phyloP scores from a whole-genome alignment of 2,888 invertebrate genomes.

The Lithophane leautieri region DNA sequence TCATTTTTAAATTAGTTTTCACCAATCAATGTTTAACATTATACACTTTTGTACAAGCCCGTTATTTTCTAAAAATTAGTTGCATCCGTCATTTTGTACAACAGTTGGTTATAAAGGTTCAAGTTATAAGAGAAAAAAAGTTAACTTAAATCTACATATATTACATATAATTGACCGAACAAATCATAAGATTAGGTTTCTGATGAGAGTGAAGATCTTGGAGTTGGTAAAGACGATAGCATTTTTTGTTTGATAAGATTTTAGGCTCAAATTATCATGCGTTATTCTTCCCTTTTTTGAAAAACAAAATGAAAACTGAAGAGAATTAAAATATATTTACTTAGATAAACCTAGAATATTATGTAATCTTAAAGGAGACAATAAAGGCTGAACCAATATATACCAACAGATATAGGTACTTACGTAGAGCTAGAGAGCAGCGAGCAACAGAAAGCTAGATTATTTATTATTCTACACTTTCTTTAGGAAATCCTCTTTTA shows the following conservation, averaged over 20 bases:
- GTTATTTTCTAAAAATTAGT: constrained; percentile 60
- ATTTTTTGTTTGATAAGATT: neutral
- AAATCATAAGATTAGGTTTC: too few species aligned
- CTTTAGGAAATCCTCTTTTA: too few species aligned
- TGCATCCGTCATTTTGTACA: constrained; percentile 51
- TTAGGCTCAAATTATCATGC: neutral
- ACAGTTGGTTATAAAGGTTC: constrained; percentile 9
- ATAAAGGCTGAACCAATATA: neutral
- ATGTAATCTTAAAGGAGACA: neutral
- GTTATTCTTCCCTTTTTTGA: neutral
- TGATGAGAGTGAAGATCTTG: neutral
- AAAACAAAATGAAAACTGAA: neutral
- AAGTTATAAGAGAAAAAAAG: constrained; percentile 29
- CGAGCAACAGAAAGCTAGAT: too few species aligned
- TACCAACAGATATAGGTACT: neutral
- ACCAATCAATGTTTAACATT: constrained; percentile 35
- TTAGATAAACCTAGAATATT: neutral
- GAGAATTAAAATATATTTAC: neutral
- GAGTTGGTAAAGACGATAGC: too few species aligned
- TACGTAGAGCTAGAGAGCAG: too few species aligned
- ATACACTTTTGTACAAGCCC: constrained; percentile 34
- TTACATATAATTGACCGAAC: neutral
- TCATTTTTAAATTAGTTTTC: constrained; percentile 46
- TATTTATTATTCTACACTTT: too few species aligned
- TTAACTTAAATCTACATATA: neutral